Percentiles rank a stretch among this genome's conserved stretches.
Evolutionary conservation across 2,888 invertebrate species (phyloP).

Genomic region (Epistrophella euchroma): DNA sequence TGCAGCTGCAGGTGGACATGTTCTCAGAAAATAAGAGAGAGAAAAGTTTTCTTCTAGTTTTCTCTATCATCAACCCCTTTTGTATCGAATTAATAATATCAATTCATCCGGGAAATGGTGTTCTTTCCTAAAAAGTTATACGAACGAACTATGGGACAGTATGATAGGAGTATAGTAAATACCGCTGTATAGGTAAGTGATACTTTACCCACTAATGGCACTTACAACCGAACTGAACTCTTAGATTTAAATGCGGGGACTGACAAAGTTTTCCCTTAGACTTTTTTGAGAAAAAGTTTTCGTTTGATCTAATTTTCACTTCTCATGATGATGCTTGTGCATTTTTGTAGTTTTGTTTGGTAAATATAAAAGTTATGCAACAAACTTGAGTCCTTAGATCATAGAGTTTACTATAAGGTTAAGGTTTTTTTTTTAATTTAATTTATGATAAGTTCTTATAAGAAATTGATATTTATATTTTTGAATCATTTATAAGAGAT

Average conservation of each 20-base stretch:
- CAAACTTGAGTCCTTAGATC: slow-evolving; percentile 26
- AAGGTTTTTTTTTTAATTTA: too few relatives aligned
- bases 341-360: slow-evolving; percentile 22
- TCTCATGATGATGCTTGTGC: slow-evolving; percentile 31
- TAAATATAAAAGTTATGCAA: slow-evolving; percentile 57
- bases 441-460: too few relatives aligned
- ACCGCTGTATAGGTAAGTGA: slow-evolving; percentile 55
- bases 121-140: slow-evolving; percentile 56
- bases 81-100: slow-evolving; percentile 74
- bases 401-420: not conserved
- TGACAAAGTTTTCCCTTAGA: slow-evolving; percentile 49
- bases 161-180: not conserved
- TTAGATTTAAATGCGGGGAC: slow-evolving; percentile 54
- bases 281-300: slow-evolving; percentile 61
- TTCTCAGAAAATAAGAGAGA: slow-evolving; percentile 51
- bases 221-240: slow-evolving; percentile 42
- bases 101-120: slow-evolving; percentile 64
- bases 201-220: slow-evolving; percentile 66
- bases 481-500: too few relatives aligned
- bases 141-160: not conserved
- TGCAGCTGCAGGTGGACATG: slow-evolving; percentile 59
- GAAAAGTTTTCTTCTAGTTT: slow-evolving; percentile 27
- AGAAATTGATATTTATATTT: too few relatives aligned
- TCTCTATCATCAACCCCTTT: slow-evolving; percentile 53
- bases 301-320: slow-evolving; percentile 73